Conservation (phyloP, 1,140 invertebrate genomes). For the Acromyrmex charruanus region DNA sequence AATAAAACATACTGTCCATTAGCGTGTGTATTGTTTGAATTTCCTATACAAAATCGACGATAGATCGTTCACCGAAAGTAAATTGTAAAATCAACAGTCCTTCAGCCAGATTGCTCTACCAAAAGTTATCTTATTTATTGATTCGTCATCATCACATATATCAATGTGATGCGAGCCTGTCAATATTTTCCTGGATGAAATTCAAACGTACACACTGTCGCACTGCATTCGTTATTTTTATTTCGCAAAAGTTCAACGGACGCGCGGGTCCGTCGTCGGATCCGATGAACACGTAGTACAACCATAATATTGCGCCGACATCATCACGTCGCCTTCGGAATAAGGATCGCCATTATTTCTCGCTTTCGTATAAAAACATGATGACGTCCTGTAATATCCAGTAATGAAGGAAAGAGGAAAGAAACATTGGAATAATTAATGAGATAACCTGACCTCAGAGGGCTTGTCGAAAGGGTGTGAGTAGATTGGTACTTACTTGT, state of each 20-base stretch:
- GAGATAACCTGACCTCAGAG: neutral
- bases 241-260: constrained; percentile 11
- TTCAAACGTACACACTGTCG: neutral
- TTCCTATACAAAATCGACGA: constrained; percentile 27
- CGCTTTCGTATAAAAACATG: constrained; percentile 43
- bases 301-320: constrained; percentile 37
- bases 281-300: constrained; percentile 34
- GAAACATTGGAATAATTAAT: constrained; percentile 54
- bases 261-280: neutral
- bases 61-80: constrained; percentile 28
- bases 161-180: neutral
- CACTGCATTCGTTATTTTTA: neutral
- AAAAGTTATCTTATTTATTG: constrained; percentile 22
- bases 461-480: neutral
- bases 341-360: neutral
- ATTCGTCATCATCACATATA: neutral
- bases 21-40: neutral
- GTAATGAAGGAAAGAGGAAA: constrained; percentile 43
- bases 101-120: constrained; percentile 12
- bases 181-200: constrained; percentile 33
- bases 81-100: constrained; percentile 4
- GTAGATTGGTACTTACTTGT: constrained; percentile 21
- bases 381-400: constrained; percentile 28
- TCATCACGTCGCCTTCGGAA: neutral
- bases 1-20: neutral